phyloP scores from a whole-genome alignment of 2,113 vertebrate genomes.

The Cervus canadensis region DNA sequence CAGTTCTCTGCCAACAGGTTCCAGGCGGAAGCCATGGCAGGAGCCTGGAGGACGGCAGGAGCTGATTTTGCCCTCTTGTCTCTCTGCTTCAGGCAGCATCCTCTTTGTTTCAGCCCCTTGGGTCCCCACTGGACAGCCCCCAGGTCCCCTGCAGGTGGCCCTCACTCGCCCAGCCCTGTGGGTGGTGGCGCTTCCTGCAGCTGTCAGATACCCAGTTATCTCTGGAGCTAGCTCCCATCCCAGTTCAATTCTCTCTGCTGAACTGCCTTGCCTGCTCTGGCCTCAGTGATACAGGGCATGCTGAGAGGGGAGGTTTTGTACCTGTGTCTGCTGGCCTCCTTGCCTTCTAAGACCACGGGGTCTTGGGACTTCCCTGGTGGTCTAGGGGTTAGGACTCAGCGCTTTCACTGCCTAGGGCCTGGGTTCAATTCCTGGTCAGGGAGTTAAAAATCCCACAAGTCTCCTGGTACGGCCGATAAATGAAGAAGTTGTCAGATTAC shows the following conservation, averaged over 20 bases:
- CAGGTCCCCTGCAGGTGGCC: not conserved
- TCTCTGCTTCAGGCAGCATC: not conserved
- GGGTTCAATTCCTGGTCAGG: not conserved
- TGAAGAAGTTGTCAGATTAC: not conserved
- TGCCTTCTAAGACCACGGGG: not conserved
- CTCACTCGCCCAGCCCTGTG: not conserved
- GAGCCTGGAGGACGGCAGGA: fast-evolving
- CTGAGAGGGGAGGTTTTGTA: fast-evolving
- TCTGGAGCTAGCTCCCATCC: not conserved
- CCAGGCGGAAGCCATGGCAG: fast-evolving
- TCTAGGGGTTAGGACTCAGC: not conserved
- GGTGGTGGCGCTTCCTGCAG: not conserved
- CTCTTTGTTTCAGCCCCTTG: not conserved
- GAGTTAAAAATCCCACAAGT: not conserved
- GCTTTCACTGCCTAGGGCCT: not conserved
- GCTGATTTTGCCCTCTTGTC: not conserved
- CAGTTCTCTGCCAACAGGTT: not conserved
- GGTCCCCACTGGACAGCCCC: not conserved
- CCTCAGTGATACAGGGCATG: not conserved
- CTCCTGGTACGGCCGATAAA: not conserved
- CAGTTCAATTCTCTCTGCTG: not conserved
- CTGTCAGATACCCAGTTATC: too few species aligned
- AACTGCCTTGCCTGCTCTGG: not conserved
- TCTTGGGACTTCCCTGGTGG: not conserved
- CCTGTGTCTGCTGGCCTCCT: fast-evolving